Evolutionary conservation across 2,113 vertebrate species (phyloP), one percentile per base, ranked within the genome.

Genomic region (Chitala chitala): DNA sequence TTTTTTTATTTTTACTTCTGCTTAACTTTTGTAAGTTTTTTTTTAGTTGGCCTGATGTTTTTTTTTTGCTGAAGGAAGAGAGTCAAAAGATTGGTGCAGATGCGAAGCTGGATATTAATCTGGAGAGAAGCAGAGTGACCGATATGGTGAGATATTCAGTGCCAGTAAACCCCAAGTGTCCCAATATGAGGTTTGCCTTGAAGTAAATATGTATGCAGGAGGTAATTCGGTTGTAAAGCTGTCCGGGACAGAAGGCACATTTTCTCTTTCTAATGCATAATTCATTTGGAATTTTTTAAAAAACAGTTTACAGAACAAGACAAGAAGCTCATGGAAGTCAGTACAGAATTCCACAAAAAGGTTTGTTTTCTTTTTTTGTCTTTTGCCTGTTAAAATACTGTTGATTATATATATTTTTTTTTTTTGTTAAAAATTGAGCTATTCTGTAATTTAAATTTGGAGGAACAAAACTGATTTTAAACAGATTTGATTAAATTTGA

Each of bases 281-380:
- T 69, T 50, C 31, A 12, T 17, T 24, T 44, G 54, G 54, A 9
- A 15, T 72, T 54, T 72, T 22, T 22, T 26, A 29, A 73, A 71
- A 50, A 77, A 65, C 79, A 98, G 96, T 98, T 99, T 75, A 96
- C 92, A 80, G 96, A 98, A 44, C 95, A 97, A 80, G 95, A 99
- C 81, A 96, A 88, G 84, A 96, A 94, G 81, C 84, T 98, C 76
- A 94, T 98, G 92, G 95, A 98, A 85, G 86, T 92, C 22, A 92
- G 82, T 20, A 93, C 93, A 50, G 95, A 98, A 76, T 98, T 98
- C 77, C 90, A 93, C 56, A 93, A 90, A 80, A 94, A 93, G 87
- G 96, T 95, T 78, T 55, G 70, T 63, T 20, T 33, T 36, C 31
- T 36, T 36, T 15, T 12, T 33, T 36, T 61, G 24, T 17, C 36